Percentiles rank a stretch among this genome's conserved stretches.
These are phyloP conservation scores for Aplodontia rufa DNA, from an alignment of 2,113 vertebrate genomes.

Conservation along the genomic window DNA sequence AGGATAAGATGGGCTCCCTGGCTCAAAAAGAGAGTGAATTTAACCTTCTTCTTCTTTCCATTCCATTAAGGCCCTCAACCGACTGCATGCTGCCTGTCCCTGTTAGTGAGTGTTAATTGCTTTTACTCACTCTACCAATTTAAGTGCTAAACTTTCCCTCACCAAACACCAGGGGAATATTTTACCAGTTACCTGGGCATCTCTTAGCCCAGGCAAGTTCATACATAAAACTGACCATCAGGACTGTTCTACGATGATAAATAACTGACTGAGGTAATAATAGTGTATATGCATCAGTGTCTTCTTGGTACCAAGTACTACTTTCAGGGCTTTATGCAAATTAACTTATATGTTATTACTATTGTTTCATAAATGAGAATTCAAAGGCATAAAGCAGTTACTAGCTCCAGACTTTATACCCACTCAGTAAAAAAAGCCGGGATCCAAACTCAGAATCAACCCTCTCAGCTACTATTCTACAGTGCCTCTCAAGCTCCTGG, in stretches of 20 bases:
- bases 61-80: neutral
- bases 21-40: neutral
- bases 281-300: neutral
- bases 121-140: neutral
- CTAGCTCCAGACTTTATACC: neutral
- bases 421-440: neutral
- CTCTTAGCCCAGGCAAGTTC: neutral
- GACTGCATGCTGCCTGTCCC: no score
- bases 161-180: neutral
- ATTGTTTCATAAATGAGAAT: neutral
- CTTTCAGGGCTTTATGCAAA: neutral
- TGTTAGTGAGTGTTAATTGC: neutral
- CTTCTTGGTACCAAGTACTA: neutral
- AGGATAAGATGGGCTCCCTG: neutral
- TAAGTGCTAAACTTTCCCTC: neutral
- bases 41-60: neutral
- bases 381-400: neutral
- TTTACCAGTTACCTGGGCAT: neutral
- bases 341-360: neutral
- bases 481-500: neutral
- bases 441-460: neutral
- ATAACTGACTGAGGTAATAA: neutral
- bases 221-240: neutral
- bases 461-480: neutral
- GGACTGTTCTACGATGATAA: neutral